Evolutionary conservation across 2,113 vertebrate genomes (phyloP).

Genomic region (Myrmophylax atrothorax): DNA sequence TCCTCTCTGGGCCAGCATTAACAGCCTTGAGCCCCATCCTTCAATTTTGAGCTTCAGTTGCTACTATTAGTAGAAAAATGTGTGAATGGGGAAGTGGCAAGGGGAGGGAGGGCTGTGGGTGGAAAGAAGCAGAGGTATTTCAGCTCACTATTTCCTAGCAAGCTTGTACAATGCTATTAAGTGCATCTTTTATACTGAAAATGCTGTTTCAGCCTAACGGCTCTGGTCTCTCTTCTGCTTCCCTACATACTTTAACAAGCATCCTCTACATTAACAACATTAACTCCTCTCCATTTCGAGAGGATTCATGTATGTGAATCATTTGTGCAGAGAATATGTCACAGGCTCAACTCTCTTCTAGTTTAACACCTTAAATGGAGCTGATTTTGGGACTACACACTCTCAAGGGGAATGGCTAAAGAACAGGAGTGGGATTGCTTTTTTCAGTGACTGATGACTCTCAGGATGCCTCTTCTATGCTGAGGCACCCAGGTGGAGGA

Average conservation of each 20-base stretch:
- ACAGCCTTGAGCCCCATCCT: not conserved
- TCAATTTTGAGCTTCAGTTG: not conserved
- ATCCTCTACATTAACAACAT: too few relatives aligned
- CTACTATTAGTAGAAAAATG: not conserved
- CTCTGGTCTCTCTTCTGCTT: not conserved
- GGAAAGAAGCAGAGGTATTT: not conserved
- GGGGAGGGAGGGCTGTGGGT: not conserved
- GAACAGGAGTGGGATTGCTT: not conserved
- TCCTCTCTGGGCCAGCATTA: not conserved
- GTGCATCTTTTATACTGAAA: not conserved
- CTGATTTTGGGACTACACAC: not conserved
- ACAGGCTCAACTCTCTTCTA: not conserved
- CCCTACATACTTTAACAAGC: not conserved
- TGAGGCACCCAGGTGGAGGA: not conserved
- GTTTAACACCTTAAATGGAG: not conserved
- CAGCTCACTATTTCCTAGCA: not conserved
- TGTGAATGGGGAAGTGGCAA: not conserved
- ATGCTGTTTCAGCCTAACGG: not conserved
- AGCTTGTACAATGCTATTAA: not conserved
- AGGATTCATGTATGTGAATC: rapidly evolving
- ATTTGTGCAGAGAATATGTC: not conserved
- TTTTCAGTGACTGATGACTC: not conserved
- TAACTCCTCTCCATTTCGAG: not conserved
- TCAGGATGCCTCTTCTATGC: not conserved
- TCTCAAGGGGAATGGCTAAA: not conserved